Percentiles rank a stretch among this genome's conserved stretches.
phyloP scores from a whole-genome alignment of 1,140 invertebrate species.

The Marisa cornuarietis region DNA sequence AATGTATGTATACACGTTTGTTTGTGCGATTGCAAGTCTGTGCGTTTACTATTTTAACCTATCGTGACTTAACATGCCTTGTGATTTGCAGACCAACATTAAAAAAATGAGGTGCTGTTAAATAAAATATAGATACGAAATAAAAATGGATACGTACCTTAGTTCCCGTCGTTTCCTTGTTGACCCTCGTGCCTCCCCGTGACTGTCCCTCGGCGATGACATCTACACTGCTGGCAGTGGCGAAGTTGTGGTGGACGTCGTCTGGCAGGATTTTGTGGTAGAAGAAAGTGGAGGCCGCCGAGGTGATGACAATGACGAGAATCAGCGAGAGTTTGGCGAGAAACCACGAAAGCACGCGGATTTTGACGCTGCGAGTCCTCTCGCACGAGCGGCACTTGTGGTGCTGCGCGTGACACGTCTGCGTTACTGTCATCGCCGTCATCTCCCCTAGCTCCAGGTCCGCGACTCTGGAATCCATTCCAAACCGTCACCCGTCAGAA shows the following conservation, averaged over 20 bases:
- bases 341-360: conserved; percentile 16
- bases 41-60: too few relatives aligned
- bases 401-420: background rate
- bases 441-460: background rate
- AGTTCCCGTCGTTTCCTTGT: too few relatives aligned
- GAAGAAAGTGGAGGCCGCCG: conserved; percentile 14
- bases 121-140: too few relatives aligned
- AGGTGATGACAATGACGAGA: conserved; percentile 14
- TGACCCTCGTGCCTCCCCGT: too few relatives aligned
- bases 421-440: background rate
- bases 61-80: too few relatives aligned
- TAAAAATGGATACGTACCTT: too few relatives aligned
- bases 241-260: background rate
- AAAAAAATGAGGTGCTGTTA: too few relatives aligned
- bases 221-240: background rate
- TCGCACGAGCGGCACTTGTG: conserved; percentile 23
- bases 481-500: background rate
- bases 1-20: too few relatives aligned
- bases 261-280: conserved; percentile 19
- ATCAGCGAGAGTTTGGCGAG: conserved; percentile 16
- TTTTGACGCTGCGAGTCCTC: conserved; percentile 14
- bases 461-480: background rate
- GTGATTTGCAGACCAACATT: too few relatives aligned
- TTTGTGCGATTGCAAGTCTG: too few relatives aligned
- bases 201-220: too few relatives aligned